phyloP scores from a whole-genome alignment of 1,140 invertebrate species.

The Steinernema khuongi region DNA sequence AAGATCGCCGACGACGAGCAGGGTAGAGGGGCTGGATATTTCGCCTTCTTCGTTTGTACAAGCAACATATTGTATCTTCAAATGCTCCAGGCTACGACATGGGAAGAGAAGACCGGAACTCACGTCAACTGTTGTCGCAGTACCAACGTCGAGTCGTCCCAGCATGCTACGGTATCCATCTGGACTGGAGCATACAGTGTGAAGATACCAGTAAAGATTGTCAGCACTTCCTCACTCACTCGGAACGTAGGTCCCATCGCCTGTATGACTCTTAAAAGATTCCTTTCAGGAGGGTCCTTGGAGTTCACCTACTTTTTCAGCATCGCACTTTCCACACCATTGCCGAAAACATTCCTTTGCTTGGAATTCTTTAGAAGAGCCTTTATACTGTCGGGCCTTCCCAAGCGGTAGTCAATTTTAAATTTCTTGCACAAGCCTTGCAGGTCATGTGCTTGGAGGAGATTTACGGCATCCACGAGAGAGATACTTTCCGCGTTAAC shows the following conservation, averaged over 20 bases:
- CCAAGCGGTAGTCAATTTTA: not conserved
- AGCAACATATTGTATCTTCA: not conserved
- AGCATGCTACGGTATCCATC: not conserved
- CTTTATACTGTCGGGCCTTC: not conserved
- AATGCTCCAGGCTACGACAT: not conserved
- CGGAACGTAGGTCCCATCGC: not conserved
- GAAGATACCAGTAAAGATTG: not conserved
- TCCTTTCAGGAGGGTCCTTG: not conserved
- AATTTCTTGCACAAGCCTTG: not conserved
- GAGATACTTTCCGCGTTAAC: not conserved
- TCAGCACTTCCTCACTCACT: not conserved
- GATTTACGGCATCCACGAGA: not conserved
- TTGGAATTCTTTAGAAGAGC: not conserved
- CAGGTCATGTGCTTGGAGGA: not conserved
- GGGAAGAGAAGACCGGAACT: not conserved
- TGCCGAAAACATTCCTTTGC: not conserved
- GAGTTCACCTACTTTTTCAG: not conserved
- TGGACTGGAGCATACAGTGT: not conserved
- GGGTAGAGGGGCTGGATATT: constrained; percentile 1
- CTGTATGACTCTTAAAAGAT: not conserved
- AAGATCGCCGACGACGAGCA: not conserved
- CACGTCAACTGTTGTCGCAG: not conserved
- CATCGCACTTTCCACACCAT: not conserved
- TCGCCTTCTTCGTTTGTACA: constrained; percentile 7
- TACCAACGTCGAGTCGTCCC: not conserved